Percentiles rank a stretch among this genome's conserved stretches.
Evolutionary conservation across 2,113 vertebrate genomes (phyloP).

Genomic region (Agapornis roseicollis): DNA sequence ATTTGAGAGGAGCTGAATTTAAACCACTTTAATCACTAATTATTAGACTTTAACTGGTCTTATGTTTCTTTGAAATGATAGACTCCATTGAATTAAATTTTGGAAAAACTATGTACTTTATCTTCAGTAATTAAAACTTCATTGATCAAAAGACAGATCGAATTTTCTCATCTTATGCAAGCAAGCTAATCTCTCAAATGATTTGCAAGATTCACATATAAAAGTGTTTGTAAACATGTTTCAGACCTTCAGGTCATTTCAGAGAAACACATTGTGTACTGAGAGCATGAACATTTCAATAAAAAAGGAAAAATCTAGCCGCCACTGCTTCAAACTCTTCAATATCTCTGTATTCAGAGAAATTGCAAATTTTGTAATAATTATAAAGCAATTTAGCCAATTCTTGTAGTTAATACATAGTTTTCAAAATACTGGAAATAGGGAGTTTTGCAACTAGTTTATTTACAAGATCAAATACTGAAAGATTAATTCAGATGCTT

Average conservation of each 20-base stretch:
- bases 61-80: not conserved
- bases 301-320: not conserved
- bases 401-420: not conserved
- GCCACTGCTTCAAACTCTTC: not conserved
- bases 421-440: not conserved
- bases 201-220: too few relatives aligned
- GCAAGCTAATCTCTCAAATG: not conserved
- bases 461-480: not conserved
- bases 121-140: not conserved
- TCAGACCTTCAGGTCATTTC: not conserved
- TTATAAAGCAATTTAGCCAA: not conserved
- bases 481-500: not conserved
- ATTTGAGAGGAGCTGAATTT: not conserved
- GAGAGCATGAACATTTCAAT: not conserved
- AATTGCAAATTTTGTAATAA: not conserved
- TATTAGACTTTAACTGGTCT: not conserved
- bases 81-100: not conserved
- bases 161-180: not conserved
- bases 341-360: not conserved
- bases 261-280: not conserved
- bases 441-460: not conserved
- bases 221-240: too few relatives aligned
- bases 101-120: not conserved
- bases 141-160: not conserved
- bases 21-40: not conserved